Conservation (phyloP, 1,140 invertebrate genomes). For the Aphaenogaster ashmeadi region DNA sequence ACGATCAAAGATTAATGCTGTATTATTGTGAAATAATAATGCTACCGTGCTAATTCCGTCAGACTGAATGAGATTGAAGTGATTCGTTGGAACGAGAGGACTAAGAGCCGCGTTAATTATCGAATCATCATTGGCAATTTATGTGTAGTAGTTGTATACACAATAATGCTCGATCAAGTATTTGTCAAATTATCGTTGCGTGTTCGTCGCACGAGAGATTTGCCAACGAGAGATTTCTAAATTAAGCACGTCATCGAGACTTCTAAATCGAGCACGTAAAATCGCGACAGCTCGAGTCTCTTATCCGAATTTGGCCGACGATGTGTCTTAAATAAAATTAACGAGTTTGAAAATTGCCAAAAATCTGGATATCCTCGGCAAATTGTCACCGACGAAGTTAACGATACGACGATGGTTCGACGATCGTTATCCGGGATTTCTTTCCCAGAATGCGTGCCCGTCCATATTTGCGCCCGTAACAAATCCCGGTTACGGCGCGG, state of each 20-base stretch:
- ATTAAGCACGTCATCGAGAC: constrained; percentile 31
- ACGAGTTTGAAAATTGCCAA: constrained; percentile 19
- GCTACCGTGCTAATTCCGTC: not conserved
- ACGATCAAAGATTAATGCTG: constrained; percentile 27
- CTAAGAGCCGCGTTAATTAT: constrained; percentile 47
- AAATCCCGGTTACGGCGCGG: constrained; percentile 2
- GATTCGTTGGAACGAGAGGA: constrained; percentile 12
- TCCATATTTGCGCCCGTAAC: not conserved
- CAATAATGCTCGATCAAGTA: constrained; percentile 1
- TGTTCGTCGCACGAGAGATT: not conserved
- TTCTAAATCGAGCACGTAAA: constrained; percentile 12
- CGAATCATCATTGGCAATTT: constrained; percentile 20
- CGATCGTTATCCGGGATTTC: constrained; percentile 6
- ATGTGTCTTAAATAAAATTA: constrained; percentile 31
- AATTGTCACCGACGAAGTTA: constrained; percentile 11
- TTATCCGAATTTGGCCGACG: not conserved
- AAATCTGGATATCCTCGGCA: not conserved
- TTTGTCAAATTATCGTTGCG: constrained; percentile 32
- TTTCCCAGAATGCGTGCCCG: not conserved
- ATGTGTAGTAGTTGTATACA: not conserved
- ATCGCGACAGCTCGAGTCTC: not conserved
- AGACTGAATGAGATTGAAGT: constrained; percentile 29
- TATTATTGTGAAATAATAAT: not conserved
- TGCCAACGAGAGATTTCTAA: not conserved
- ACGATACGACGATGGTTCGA: not conserved